Base-by-base conservation (phyloP, 2,888 invertebrate genomes). In the Drosophila picticornis region DNA sequence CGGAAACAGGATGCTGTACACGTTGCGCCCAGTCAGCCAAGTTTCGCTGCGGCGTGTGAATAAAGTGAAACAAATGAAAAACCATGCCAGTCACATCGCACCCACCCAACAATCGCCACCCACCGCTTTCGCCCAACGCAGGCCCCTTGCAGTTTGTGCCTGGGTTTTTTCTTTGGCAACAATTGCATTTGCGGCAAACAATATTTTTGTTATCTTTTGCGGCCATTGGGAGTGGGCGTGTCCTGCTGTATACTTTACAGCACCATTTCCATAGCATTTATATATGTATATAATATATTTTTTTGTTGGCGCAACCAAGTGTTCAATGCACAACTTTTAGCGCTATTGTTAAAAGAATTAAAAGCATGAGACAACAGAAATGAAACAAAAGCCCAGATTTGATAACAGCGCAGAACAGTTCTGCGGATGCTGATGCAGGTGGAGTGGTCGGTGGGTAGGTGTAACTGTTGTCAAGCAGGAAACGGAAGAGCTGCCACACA, bases 131-230 rank as follows among this genome's bases (percentile, higher is more conserved):
- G 4, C 19, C 13, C 13, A 13, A 46, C 46, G 25, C 46, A 46
- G 46, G 16, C 38, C 4, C 7, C 31, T 55, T 32, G 50, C 52
- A 56, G 13, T 43, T 13, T 31, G 16, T 50, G 58, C 32, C 43
- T 59, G 57, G 43, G 25, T 40, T 66, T 72, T 82, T 89, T 84
- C 84, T 89, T 86, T 89, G 78, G 70, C 89, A 87, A 87, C 82
- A 87, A 89, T 89, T 87, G 88, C 90, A 83, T 89, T 87, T 87
- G 85, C 87, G 82, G 87, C 82, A 82, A 85, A 87, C 87, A 89
- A 86, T 89, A 89, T 88, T 88, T 85, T 81, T 88, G 85, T 84
- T 85, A 88, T 85, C 89, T 85, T 74, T 67, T 70, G 81, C 58
- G 74, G 62, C 34, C 29, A 64, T 52, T 29, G 60, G 5, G 34